Percentiles rank a stretch among this genome's conserved stretches.
These are phyloP conservation scores for Centruroides sculpturatus DNA, from an alignment of 1,140 invertebrate genomes.

Conservation along the genomic window DNA sequence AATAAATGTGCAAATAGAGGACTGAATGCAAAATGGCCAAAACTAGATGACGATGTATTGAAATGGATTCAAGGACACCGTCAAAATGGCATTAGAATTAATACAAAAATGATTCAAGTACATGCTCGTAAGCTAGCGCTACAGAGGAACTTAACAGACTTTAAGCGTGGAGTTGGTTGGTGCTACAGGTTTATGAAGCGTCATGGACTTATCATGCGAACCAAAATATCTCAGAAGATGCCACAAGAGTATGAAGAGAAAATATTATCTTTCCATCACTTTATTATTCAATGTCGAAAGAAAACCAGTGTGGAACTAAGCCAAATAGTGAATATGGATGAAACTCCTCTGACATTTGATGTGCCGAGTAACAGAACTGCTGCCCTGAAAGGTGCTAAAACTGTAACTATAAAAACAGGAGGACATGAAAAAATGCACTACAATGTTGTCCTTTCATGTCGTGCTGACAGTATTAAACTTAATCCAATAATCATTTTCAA, in stretches of 20 bases:
- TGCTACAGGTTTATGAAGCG: not conserved
- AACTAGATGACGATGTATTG: no score
- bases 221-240: not conserved
- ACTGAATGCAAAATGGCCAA: no score
- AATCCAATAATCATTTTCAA: slow-evolving; percentile 11
- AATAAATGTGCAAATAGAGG: no score
- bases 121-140: no score
- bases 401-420: slow-evolving; percentile 5
- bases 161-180: no score
- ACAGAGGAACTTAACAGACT: no score
- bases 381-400: slow-evolving; percentile 5
- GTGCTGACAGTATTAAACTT: slow-evolving; percentile 1
- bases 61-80: no score
- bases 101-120: no score
- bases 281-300: not conserved
- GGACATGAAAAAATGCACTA: slow-evolving; percentile 9
- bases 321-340: slow-evolving; percentile 11
- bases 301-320: not conserved
- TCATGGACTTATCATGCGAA: not conserved
- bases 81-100: no score
- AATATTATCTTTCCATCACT: not conserved
- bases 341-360: slow-evolving; percentile 10
- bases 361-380: slow-evolving; percentile 5
- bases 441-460: slow-evolving; percentile 1
- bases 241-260: slow-evolving; percentile 1